phyloP scores from a whole-genome alignment of 2,888 invertebrate species.

The Eristalis intricaria region DNA sequence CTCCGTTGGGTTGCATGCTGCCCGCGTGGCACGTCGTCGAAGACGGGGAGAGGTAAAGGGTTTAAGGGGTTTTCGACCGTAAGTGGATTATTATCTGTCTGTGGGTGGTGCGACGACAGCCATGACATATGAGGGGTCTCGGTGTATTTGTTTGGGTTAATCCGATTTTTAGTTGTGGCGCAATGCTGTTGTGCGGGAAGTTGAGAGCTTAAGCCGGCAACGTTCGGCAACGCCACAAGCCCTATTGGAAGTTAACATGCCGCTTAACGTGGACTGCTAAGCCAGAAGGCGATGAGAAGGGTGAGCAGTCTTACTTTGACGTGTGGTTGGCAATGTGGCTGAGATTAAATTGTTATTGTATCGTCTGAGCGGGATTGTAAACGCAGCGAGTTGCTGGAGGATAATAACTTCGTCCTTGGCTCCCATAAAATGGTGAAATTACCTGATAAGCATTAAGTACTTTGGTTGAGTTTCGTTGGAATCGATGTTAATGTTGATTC shows the following conservation, averaged over 20 bases:
- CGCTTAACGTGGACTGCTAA: not conserved
- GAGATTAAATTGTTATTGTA: not conserved
- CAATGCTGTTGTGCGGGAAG: constrained; percentile 19
- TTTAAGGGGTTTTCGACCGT: constrained; percentile 11
- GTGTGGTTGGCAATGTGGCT: not conserved
- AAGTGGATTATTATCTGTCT: constrained; percentile 48
- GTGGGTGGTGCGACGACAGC: not conserved
- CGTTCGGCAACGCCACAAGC: not conserved
- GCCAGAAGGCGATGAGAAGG: not conserved
- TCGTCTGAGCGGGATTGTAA: not conserved
- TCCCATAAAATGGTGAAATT: too few species aligned
- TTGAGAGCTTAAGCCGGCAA: constrained; percentile 20
- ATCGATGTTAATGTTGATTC: too few species aligned
- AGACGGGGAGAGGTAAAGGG: not conserved
- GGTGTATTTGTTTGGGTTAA: constrained; percentile 40
- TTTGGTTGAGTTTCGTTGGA: too few species aligned
- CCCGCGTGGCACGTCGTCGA: not conserved
- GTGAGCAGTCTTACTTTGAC: not conserved
- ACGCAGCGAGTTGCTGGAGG: not conserved
- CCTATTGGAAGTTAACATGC: not conserved
- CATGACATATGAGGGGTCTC: constrained; percentile 15
- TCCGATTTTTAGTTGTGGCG: constrained; percentile 49
- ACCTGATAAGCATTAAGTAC: too few species aligned
- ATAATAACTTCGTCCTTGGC: not conserved
- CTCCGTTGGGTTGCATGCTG: not conserved